A percentile compares a stretch with the other conserved stretches of the same genome.
Conservation (phyloP, 92 coral and sea anemone species). For the Siderastrea radians region DNA sequence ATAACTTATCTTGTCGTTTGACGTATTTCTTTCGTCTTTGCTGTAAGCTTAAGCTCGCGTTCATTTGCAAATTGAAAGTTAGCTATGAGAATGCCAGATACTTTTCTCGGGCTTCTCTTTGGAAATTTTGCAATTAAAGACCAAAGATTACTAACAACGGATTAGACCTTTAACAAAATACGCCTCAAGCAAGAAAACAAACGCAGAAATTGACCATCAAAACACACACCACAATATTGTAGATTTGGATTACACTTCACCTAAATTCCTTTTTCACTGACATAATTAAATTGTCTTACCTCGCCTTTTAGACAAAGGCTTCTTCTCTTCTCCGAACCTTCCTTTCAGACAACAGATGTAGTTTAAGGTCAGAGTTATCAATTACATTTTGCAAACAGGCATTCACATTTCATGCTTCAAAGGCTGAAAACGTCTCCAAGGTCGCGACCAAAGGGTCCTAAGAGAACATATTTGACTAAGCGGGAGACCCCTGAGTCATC, state of each 20-base stretch:
- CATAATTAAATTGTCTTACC: neutral
- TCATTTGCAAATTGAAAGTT: too few relatives aligned
- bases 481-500: neutral
- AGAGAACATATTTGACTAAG: neutral
- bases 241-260: neutral
- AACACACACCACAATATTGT: neutral
- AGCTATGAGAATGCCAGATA: neutral
- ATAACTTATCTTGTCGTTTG: neutral
- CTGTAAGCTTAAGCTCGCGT: neutral
- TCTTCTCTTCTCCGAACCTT: neutral
- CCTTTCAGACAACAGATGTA: constrained; percentile 9
- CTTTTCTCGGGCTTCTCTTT: neutral
- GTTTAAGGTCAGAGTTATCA: neutral
- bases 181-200: neutral
- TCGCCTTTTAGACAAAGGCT: neutral
- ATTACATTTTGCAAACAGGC: constrained; percentile 1
- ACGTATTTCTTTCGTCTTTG: too few relatives aligned
- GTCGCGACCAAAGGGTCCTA: neutral
- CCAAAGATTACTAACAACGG: neutral
- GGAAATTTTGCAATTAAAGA: neutral
- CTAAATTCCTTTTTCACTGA: neutral
- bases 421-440: neutral
- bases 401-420: neutral
- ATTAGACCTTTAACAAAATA: neutral
- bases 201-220: neutral